Conservation (phyloP, 2,888 invertebrate genomes). For the Acleris holmiana region DNA sequence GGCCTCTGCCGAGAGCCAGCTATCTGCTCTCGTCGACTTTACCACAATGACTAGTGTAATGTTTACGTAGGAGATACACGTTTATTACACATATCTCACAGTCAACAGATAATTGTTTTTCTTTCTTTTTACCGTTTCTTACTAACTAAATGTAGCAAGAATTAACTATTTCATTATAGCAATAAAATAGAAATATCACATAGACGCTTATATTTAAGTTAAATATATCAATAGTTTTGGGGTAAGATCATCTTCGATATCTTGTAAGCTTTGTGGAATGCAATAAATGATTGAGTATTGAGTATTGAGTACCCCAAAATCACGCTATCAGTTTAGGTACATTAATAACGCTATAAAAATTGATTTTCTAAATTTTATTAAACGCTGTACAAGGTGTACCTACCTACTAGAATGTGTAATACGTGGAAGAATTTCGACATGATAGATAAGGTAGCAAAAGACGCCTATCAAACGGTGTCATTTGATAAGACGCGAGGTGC, state of each 20-base stretch:
- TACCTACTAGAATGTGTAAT: constrained; percentile 55
- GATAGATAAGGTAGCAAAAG: constrained; percentile 75
- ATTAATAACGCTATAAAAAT: no score
- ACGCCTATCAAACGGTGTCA: constrained; percentile 82
- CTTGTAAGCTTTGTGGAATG: no score
- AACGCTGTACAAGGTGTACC: constrained; percentile 20
- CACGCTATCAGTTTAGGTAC: no score
- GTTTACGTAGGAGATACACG: constrained; percentile 78
- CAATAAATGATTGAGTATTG: no score
- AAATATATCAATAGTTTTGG: no score
- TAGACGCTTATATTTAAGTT: background rate
- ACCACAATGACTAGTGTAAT: constrained; percentile 60
- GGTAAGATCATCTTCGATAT: no score
- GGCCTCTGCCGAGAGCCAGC: constrained; percentile 60
- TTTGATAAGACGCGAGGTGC: constrained; percentile 77
- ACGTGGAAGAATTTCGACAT: constrained; percentile 83
- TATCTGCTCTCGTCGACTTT: constrained; percentile 65
- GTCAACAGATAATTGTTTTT: constrained; percentile 34
- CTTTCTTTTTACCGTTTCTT: background rate
- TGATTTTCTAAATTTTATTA: background rate
- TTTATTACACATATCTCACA: constrained; percentile 71
- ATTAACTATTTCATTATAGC: background rate
- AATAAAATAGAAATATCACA: background rate
- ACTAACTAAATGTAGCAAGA: background rate
- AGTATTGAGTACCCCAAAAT: no score